These are phyloP conservation scores for Hapalemur alaotrensis DNA, from an alignment of 2,797 vertebrate species.

Conservation along the genomic window DNA sequence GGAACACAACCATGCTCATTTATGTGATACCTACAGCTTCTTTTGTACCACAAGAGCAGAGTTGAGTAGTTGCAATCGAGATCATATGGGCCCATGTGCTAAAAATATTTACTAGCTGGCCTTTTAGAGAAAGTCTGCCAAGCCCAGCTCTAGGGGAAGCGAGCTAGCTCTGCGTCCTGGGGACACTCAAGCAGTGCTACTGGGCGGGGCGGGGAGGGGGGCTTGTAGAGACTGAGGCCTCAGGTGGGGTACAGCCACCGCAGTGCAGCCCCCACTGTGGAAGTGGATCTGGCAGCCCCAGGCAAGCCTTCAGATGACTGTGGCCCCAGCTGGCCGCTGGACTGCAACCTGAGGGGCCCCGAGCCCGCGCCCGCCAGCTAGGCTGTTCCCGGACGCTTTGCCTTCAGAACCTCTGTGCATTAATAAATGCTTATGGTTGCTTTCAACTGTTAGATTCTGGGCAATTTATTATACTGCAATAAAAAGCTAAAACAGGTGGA, in stretches of 20 bases:
- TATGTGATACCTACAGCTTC: not conserved
- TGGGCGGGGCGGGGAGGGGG: not conserved
- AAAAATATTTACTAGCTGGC: not conserved
- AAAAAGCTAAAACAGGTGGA: not conserved
- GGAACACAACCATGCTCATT: not conserved
- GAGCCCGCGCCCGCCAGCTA: accelerated
- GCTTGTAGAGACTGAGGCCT: not conserved
- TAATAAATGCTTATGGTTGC: not conserved
- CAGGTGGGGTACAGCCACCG: accelerated
- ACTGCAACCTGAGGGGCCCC: not conserved
- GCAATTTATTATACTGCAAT: not conserved
- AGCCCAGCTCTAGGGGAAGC: not conserved
- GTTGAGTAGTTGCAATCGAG: no score
- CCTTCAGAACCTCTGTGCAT: not conserved
- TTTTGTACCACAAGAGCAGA: not conserved
- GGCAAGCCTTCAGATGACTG: not conserved
- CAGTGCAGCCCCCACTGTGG: not conserved
- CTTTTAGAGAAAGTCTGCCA: not conserved
- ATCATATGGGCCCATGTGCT: accelerated
- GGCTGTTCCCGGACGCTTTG: not conserved
- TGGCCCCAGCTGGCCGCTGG: not conserved
- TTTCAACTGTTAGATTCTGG: not conserved
- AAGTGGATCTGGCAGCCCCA: not conserved
- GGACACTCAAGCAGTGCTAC: accelerated
- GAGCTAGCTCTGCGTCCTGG: not conserved